A percentile compares a stretch with the other conserved stretches of the same genome.
Conservation (phyloP, 1,140 invertebrate genomes). For the Sinonovacula constricta region DNA sequence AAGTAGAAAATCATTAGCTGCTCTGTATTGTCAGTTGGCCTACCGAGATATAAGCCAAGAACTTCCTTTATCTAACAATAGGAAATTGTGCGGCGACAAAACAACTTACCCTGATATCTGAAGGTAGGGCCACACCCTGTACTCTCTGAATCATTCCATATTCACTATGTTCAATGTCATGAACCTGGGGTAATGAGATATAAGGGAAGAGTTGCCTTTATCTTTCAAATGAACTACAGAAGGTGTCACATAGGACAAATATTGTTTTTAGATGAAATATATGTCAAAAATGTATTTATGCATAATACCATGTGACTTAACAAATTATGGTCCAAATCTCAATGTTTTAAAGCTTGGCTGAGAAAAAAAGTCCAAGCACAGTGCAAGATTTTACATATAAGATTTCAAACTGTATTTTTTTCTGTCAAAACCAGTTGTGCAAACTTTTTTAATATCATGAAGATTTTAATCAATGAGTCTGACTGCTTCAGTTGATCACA, state of each 20-base stretch:
- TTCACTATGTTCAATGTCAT: constrained; percentile 82
- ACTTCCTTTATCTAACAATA: too few relatives aligned
- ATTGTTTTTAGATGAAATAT: neutral
- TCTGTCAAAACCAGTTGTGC: neutral
- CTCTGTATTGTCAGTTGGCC: too few relatives aligned
- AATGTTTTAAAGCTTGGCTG: neutral
- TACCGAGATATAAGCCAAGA: too few relatives aligned
- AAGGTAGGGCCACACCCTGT: constrained; percentile 93
- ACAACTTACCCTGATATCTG: constrained; percentile 82
- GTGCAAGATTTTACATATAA: neutral
- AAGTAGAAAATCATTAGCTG: too few relatives aligned
- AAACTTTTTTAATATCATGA: too few relatives aligned
- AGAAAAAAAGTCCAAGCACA: neutral
- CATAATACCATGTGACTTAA: neutral
- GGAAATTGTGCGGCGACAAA: too few relatives aligned
- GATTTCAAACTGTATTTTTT: neutral
- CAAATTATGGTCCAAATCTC: neutral
- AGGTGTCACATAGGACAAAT: too few relatives aligned
- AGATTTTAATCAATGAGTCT: too few relatives aligned
- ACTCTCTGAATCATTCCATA: constrained; percentile 87
- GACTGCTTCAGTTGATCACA: too few relatives aligned
- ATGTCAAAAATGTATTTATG: neutral
- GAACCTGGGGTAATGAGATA: constrained; percentile 78
- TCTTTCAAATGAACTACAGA: neutral
- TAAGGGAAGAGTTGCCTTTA: neutral